Percentiles rank a stretch among this genome's conserved stretches.
Conservation (phyloP, 2,888 invertebrate species). For the Machimus rusticus region DNA sequence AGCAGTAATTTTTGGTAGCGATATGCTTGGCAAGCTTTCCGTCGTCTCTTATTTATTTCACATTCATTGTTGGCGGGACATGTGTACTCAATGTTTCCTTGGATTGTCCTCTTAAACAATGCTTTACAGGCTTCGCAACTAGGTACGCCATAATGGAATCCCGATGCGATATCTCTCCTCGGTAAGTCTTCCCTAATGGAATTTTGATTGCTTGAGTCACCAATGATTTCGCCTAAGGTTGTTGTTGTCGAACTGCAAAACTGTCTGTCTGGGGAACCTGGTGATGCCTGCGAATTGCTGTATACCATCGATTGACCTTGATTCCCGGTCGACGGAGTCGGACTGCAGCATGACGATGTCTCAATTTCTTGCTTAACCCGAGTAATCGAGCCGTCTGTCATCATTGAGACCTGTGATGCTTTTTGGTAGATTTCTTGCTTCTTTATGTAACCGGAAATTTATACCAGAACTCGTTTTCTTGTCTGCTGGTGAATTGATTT, state of each 20-base stretch:
- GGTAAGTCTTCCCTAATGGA: slow-evolving; percentile 51
- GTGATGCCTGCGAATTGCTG: slow-evolving; percentile 56
- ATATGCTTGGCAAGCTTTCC: slow-evolving; percentile 97
- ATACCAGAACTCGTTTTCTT: background rate
- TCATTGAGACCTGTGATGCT: slow-evolving; percentile 43
- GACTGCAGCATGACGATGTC: slow-evolving; percentile 50
- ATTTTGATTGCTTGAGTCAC: slow-evolving; percentile 58
- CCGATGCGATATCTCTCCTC: slow-evolving; percentile 89
- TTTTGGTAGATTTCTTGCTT: background rate
- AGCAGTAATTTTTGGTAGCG: slow-evolving; percentile 95
- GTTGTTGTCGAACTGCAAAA: slow-evolving; percentile 90
- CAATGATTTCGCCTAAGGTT: slow-evolving; percentile 66
- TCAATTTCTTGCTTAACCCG: slow-evolving; percentile 51
- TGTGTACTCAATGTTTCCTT: slow-evolving; percentile 97
- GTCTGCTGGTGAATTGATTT: background rate
- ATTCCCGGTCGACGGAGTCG: slow-evolving; percentile 50
- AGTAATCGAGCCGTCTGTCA: slow-evolving; percentile 49
- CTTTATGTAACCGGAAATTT: background rate
- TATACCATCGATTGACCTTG: slow-evolving; percentile 47
- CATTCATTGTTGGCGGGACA: slow-evolving; percentile 96
- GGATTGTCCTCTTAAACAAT: slow-evolving; percentile 97
- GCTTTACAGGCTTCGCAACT: slow-evolving; percentile 99
- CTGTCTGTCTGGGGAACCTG: slow-evolving; percentile 81
- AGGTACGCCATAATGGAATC: slow-evolving; percentile 96
- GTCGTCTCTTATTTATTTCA: slow-evolving; percentile 94